Base-by-base conservation (phyloP, 2,888 invertebrate genomes). In the Psylliodes chrysocephalus region DNA sequence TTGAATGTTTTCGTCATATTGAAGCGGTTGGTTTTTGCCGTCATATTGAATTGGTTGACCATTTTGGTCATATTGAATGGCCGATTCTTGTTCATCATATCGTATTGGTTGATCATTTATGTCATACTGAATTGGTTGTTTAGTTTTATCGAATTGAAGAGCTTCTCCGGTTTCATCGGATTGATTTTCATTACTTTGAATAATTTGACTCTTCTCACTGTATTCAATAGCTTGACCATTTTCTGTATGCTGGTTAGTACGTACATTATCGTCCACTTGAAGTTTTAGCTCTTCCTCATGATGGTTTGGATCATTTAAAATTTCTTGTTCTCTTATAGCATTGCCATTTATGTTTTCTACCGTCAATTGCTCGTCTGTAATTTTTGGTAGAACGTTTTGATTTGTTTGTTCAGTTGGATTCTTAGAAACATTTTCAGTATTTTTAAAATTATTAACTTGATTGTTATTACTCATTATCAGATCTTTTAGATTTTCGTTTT, bases 21-120 rank as follows among this genome's bases (percentile, higher is more conserved):
- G 64, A 8, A 66, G 69, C 22, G 18, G 25, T 30, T 75, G 71
- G 18, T 71, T 66, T 66, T 71, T 70, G 68, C 71, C 65, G 52
- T 71, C 67, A 40, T 71, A 71, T 17, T 70, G 47, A 15, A 53
- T 49, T 28, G 33, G 7, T 35, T 69, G 60, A 47, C 56, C 42
- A 8, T 47, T 30, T 15, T 46, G 22, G 19, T 60, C 53, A n/a
- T 38, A 22, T 12, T 59, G 70, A 56, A 56, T 59, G 0, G 67
- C 51, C 60, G 76, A 71, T 3, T 59, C 67, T 57, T 71, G 68
- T 69, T 73, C 72, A 54, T 71, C 70, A 49, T 73, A 70, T 25
- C 49, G 33, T 33, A 60, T 65, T n/a, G 46, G 28, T 40, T 53
- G 55, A 1, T 49, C 38, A 35, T 44, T 33, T 25, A 64, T 28